A percentile compares a stretch with the other conserved stretches of the same genome.
phyloP scores from a whole-genome alignment of 2,797 vertebrate genomes.

The Labroides dimidiatus region DNA sequence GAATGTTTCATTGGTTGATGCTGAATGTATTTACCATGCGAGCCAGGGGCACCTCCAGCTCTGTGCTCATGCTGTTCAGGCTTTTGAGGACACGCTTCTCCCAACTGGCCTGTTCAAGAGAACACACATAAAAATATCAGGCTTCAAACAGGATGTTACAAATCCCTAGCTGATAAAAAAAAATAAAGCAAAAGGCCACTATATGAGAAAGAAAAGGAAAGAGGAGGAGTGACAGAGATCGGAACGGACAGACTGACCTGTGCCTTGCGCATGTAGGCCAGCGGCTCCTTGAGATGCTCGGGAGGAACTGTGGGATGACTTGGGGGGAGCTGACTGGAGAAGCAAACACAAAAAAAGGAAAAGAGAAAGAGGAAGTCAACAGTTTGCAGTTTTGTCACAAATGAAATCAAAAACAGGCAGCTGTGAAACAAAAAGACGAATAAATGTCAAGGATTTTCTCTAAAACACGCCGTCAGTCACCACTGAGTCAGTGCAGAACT shows the following conservation, averaged over 20 bases:
- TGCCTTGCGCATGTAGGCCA: constrained; percentile 96
- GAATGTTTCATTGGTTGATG: neutral
- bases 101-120: constrained; percentile 90
- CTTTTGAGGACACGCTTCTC: constrained; percentile 98
- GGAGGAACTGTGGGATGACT: constrained; percentile 87
- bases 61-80: constrained; percentile 98
- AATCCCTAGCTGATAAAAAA: neutral
- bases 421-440: constrained; percentile 10
- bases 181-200: too few species aligned
- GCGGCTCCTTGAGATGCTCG: constrained; percentile 96
- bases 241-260: constrained; percentile 87
- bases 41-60: constrained; percentile 92
- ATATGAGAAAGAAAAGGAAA: neutral
- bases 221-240: constrained; percentile 50
- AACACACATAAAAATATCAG: constrained; percentile 18
- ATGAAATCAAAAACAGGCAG: neutral
- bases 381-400: neutral
- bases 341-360: constrained; percentile 35
- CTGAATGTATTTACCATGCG: constrained; percentile 87
- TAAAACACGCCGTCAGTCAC: constrained; percentile 2
- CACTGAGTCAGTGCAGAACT: constrained; percentile 34
- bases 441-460: neutral
- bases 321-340: constrained; percentile 87
- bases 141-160: constrained; percentile 8
- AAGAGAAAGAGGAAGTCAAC: neutral